A percentile compares a stretch with the other conserved stretches of the same genome.
These are phyloP conservation scores for Diacarnus erythraeanus DNA, from an alignment of 37 sponge, comb jelly and placozoan genomes.

Conservation along the genomic window DNA sequence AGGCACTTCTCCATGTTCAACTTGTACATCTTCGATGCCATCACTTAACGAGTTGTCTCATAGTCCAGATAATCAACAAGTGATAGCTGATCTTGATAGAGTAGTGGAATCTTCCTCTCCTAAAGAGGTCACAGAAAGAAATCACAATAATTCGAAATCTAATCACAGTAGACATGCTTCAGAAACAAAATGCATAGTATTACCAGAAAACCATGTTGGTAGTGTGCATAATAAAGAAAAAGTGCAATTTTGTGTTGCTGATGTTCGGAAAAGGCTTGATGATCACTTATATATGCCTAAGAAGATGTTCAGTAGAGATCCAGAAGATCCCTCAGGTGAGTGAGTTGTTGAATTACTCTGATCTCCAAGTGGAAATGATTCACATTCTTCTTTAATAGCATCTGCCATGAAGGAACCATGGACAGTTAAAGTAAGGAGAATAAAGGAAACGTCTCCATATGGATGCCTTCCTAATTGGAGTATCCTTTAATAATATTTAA, in stretches of 20 bases:
- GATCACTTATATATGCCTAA: conserved; percentile 39
- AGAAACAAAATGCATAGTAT: background rate
- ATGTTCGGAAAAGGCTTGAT: conserved; percentile 64
- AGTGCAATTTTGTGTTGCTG: conserved; percentile 69
- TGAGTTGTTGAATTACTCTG: background rate
- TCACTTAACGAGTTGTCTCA: background rate
- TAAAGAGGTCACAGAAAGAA: too few relatives aligned
- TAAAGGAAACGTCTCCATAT: conserved; percentile 83
- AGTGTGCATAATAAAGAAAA: conserved; percentile 10
- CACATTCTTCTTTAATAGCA: conserved; percentile 22
- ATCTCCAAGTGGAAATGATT: background rate
- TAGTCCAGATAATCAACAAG: background rate
- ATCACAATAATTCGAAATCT: too few relatives aligned
- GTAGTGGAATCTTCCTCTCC: too few relatives aligned
- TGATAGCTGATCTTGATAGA: too few relatives aligned
- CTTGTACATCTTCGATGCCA: conserved; percentile 22
- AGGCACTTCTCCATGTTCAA: conserved; percentile 53
- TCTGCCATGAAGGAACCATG: conserved; percentile 91
- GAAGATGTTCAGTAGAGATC: conserved; percentile 65
- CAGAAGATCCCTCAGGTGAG: conserved; percentile 83
- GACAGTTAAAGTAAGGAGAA: conserved; percentile 81
- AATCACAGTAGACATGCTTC: background rate
- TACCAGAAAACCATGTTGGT: too few relatives aligned
- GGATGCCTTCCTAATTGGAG: conserved; percentile 94
- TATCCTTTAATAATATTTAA: too few relatives aligned